These are phyloP conservation scores for Stratiomys singularior DNA, from an alignment of 2,888 invertebrate genomes.

Conservation along the genomic window DNA sequence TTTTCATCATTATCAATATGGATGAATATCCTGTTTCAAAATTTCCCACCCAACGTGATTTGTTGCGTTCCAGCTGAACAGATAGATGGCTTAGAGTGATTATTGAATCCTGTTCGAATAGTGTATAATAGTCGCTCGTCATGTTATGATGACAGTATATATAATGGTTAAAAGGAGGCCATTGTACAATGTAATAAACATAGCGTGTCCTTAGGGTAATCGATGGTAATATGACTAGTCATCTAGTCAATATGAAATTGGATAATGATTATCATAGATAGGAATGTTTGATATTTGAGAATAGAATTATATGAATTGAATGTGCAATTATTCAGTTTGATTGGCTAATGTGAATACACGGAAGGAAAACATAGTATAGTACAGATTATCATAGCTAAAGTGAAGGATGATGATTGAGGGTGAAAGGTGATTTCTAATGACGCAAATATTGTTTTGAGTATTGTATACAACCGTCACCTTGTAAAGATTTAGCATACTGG, in stretches of 20 bases:
- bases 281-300: background rate
- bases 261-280: background rate
- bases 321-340: too few species aligned
- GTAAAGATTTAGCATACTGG: too few species aligned
- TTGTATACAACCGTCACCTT: too few species aligned
- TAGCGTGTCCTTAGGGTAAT: background rate
- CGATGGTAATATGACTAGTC: background rate
- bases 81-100: background rate
- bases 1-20: background rate
- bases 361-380: too few species aligned
- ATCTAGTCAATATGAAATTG: slow-evolving; percentile 23
- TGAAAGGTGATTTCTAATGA: too few species aligned
- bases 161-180: slow-evolving; percentile 19
- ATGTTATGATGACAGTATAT: slow-evolving; percentile 17
- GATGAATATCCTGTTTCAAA: slow-evolving; percentile 29
- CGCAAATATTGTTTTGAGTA: too few species aligned
- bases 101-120: slow-evolving; percentile 15
- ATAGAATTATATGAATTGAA: too few species aligned
- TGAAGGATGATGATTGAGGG: too few species aligned
- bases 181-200: background rate
- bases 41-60: slow-evolving; percentile 3
- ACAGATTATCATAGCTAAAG: too few species aligned
- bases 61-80: background rate
- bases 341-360: too few species aligned
- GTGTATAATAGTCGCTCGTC: slow-evolving; percentile 7